phyloP scores from a whole-genome alignment of 2,888 invertebrate species.

The Diaperis boleti region DNA sequence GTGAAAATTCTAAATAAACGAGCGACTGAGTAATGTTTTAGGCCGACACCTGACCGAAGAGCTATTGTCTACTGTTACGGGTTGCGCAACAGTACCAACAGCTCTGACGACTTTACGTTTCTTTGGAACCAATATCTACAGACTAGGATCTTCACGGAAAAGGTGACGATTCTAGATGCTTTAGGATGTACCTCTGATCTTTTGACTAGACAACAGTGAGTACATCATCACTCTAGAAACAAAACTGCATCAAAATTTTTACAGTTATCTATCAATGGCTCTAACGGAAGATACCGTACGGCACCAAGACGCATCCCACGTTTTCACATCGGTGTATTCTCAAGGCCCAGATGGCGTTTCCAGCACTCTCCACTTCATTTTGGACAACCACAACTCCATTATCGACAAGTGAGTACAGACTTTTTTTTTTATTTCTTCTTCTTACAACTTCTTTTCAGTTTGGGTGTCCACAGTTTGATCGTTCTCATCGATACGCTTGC shows the following conservation, averaged over 20 bases:
- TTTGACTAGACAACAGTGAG: constrained; percentile 65
- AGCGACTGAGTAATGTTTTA: too few relatives aligned
- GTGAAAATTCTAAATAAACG: too few relatives aligned
- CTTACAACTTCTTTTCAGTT: too few relatives aligned
- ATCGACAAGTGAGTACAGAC: not conserved
- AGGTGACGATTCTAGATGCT: constrained; percentile 71
- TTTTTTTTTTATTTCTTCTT: not conserved
- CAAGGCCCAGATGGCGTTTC: constrained; percentile 66
- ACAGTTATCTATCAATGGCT: not conserved
- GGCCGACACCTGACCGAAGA: constrained; percentile 61
- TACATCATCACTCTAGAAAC: too few relatives aligned
- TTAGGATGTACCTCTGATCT: constrained; percentile 75
- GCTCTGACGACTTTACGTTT: constrained; percentile 72
- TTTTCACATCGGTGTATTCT: constrained; percentile 50
- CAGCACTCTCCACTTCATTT: constrained; percentile 66
- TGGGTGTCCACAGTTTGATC: too few relatives aligned
- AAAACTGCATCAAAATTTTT: too few relatives aligned
- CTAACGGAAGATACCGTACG: constrained; percentile 44
- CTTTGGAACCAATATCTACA: constrained; percentile 69
- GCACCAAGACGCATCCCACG: constrained; percentile 31
- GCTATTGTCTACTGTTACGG: constrained; percentile 63
- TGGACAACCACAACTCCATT: constrained; percentile 62
- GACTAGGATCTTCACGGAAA: constrained; percentile 72
- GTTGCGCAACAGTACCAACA: constrained; percentile 64
- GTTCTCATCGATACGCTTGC: too few relatives aligned